Percentiles rank a stretch among this genome's conserved stretches.
Evolutionary conservation across 2,113 vertebrate genomes (phyloP).

Genomic region (Condylura cristata): DNA sequence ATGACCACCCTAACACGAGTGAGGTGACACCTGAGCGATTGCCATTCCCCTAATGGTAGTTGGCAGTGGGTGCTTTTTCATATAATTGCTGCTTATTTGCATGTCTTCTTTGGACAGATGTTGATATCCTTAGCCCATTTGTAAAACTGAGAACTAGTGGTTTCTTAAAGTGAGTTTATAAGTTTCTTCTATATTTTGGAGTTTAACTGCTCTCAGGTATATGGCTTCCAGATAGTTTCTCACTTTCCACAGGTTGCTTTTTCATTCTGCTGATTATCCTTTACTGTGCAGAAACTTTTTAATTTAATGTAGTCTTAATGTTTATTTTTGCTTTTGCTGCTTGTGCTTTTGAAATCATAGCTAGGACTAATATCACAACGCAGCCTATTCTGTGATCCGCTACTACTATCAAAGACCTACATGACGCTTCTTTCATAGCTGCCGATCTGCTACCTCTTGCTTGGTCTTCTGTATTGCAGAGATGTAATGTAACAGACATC

Average conservation of each 20-base stretch:
- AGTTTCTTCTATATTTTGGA: background rate
- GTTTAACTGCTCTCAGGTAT: background rate
- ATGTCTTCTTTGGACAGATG: background rate
- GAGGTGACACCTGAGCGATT: background rate
- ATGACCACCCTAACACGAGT: background rate
- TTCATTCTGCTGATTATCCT: background rate
- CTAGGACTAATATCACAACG: background rate
- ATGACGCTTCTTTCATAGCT: background rate
- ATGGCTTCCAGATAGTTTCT: background rate
- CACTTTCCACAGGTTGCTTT: background rate
- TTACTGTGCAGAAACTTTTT: background rate
- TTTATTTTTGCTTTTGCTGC: background rate
- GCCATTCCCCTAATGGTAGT: background rate
- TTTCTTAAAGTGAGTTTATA: background rate
- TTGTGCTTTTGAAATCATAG: background rate
- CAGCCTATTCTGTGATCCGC: background rate
- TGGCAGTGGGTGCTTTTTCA: background rate
- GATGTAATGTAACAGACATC: background rate
- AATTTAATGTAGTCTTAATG: background rate
- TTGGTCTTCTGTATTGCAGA: background rate
- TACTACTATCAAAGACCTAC: background rate
- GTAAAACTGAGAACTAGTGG: background rate
- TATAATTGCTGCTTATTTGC: background rate
- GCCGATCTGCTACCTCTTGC: background rate
- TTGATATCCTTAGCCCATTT: background rate